A percentile compares a stretch with the other conserved stretches of the same genome.
These are phyloP conservation scores for Stenurella melanura DNA, from an alignment of 2,888 invertebrate species.

Conservation along the genomic window DNA sequence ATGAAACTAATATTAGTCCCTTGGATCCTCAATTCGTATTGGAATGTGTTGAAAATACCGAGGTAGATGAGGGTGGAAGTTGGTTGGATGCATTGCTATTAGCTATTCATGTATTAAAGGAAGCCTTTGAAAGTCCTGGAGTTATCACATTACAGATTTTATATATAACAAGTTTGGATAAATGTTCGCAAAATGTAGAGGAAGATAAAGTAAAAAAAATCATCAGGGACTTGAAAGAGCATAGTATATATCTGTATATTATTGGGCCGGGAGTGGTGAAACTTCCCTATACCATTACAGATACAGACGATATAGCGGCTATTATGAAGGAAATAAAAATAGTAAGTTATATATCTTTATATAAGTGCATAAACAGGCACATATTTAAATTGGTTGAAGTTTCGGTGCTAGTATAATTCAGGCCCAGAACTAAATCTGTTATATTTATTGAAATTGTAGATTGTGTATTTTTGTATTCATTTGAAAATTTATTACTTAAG, in stretches of 20 bases:
- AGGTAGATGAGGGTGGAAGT: conserved; percentile 47
- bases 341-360: conserved; percentile 29
- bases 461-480: too few relatives aligned
- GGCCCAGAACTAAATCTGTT: too few relatives aligned
- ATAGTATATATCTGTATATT: conserved; percentile 55
- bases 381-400: too few relatives aligned
- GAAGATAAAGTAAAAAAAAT: conserved; percentile 42
- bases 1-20: conserved; percentile 39
- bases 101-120: conserved; percentile 50
- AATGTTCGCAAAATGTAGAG: conserved; percentile 33
- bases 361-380: too few relatives aligned
- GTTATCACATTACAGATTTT: conserved; percentile 54
- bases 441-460: too few relatives aligned
- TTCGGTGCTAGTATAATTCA: too few relatives aligned
- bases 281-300: conserved; percentile 49
- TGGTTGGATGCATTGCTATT: conserved; percentile 53
- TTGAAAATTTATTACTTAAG: too few relatives aligned
- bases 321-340: conserved; percentile 51
- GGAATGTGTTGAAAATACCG: conserved; percentile 41
- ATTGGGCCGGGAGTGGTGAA: conserved; percentile 55
- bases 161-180: conserved; percentile 54
- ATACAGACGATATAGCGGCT: conserved; percentile 40
- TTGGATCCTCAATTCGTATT: conserved; percentile 44
- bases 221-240: conserved; percentile 46
- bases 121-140: conserved; percentile 43